These are phyloP conservation scores for Rousettus madagascariensis DNA, from an alignment of 2,797 vertebrate genomes.

Conservation along the genomic window DNA sequence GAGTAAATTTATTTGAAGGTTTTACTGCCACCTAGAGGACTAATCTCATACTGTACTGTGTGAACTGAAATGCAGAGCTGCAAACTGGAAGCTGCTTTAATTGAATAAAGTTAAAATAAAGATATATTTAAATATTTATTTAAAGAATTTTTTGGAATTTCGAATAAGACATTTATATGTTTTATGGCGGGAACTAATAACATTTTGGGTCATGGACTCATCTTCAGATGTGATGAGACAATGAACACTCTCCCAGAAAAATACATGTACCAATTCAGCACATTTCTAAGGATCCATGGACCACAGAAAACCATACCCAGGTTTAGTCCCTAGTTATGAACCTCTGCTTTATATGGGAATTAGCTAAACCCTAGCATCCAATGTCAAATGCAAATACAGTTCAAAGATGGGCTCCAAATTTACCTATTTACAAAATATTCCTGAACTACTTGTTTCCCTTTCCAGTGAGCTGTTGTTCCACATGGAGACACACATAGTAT, in stretches of 20 bases:
- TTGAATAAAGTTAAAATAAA: background rate
- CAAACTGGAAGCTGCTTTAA: background rate
- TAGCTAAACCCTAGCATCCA: background rate
- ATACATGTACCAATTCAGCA: background rate
- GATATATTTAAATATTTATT: background rate
- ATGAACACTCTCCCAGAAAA: background rate
- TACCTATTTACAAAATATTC: background rate
- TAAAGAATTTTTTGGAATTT: background rate
- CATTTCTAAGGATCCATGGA: background rate
- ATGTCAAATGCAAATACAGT: background rate
- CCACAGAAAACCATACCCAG: background rate
- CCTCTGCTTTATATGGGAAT: background rate
- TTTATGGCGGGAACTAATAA: background rate
- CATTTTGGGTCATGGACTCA: background rate
- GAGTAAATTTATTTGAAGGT: background rate
- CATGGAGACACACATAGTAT: background rate
- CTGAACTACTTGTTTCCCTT: background rate
- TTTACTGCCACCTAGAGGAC: constrained; percentile 58
- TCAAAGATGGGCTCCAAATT: background rate
- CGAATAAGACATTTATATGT: background rate
- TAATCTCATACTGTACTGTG: background rate
- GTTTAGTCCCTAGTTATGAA: background rate
- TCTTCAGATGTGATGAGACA: background rate
- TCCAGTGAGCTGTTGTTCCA: background rate
- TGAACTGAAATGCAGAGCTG: background rate